phyloP scores from a whole-genome alignment of 2,888 invertebrate genomes.

The Physocephala rufipes region DNA sequence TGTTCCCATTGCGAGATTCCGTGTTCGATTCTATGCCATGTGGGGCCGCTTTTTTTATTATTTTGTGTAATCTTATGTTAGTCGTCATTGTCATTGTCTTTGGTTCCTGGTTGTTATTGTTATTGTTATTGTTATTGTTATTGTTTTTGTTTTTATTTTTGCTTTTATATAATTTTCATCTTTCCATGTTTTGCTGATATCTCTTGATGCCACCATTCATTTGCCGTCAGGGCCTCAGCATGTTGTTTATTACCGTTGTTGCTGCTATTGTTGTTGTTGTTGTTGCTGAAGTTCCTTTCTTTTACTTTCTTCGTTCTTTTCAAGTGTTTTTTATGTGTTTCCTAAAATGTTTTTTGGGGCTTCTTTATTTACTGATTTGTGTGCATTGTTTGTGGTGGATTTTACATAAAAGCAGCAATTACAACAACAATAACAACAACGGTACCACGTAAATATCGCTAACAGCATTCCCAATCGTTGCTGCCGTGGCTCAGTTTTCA shows the following conservation, averaged over 20 bases:
- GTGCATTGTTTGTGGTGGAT: neutral
- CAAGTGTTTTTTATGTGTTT: neutral
- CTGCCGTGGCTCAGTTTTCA: constrained; percentile 12
- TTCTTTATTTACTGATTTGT: neutral
- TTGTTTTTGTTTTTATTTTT: neutral
- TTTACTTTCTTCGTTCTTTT: too few relatives aligned
- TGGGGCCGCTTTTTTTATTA: constrained; percentile 34
- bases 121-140: neutral
- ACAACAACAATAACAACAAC: constrained; percentile 4
- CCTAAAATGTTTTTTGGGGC: constrained; percentile 13
- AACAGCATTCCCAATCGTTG: constrained; percentile 20
- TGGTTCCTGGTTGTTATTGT: constrained; percentile 4
- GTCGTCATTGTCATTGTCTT: neutral
- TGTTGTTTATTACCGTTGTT: too few relatives aligned
- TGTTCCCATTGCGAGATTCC: constrained; percentile 35
- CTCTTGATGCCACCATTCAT: constrained; percentile 15
- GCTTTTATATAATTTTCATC: constrained; percentile 6
- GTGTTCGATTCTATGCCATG: too few relatives aligned
- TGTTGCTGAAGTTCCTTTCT: neutral
- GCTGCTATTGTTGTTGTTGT: too few relatives aligned
- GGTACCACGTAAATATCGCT: neutral
- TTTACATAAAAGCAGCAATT: neutral
- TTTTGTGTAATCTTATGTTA: constrained; percentile 38
- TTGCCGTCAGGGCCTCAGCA: constrained; percentile 10
- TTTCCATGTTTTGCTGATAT: neutral